These are phyloP conservation scores for Osedax fenrisi DNA, from an alignment of 2,888 invertebrate genomes.

Conservation along the genomic window DNA sequence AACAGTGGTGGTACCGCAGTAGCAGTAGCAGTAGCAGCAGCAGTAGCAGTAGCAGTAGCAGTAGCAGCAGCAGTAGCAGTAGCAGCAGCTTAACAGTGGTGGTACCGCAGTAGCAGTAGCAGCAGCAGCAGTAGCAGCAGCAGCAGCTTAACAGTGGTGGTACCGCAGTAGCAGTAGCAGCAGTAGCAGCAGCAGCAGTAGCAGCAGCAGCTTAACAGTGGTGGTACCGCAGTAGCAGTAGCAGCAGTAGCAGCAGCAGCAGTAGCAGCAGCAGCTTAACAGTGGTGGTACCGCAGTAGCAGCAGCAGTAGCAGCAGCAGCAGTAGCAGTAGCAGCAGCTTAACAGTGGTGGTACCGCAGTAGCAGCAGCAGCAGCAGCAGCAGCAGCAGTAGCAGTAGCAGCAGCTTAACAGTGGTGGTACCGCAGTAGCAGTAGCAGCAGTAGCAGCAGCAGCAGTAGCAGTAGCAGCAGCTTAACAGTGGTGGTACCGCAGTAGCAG, in stretches of 20 bases:
- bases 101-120: background rate
- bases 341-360: background rate
- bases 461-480: no score
- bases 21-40: constrained; percentile 4
- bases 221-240: constrained; percentile 1
- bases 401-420: no score
- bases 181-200: constrained; percentile 12
- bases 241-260: constrained; percentile 8
- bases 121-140: constrained; percentile 9
- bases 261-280: no score
- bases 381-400: background rate
- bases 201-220: no score
- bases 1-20: no score
- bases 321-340: background rate
- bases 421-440: background rate
- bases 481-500: no score
- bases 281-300: background rate
- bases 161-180: constrained; percentile 2
- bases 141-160: no score
- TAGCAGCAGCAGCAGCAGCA: constrained; percentile 8
- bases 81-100: no score
- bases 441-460: constrained; percentile 8
- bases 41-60: background rate
- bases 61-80: constrained; percentile 4
- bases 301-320: constrained; percentile 12